Percentiles rank a stretch among this genome's conserved stretches.
Evolutionary conservation across 92 coral and sea anemone genomes (phyloP).

Genomic region (Parazoanthus darwini): DNA sequence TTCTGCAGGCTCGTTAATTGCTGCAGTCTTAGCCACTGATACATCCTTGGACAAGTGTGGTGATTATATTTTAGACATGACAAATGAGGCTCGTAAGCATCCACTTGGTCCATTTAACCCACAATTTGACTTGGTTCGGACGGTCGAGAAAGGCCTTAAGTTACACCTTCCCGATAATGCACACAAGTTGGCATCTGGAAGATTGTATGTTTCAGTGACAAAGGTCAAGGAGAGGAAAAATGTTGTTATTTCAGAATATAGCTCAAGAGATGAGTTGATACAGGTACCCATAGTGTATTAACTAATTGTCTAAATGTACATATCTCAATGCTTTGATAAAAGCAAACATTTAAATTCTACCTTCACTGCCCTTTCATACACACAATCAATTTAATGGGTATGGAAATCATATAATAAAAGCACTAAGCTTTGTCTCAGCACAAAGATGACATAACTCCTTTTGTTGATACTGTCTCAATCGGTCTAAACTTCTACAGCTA

Average conservation of each 20-base stretch:
- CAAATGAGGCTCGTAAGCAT: constrained; percentile 76
- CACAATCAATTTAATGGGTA: no score
- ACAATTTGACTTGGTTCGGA: constrained; percentile 88
- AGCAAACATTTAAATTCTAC: no score
- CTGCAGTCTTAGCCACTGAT: constrained; percentile 91
- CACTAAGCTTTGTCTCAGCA: no score
- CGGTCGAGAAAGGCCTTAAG: constrained; percentile 71
- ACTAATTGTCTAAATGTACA: no score
- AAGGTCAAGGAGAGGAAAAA: constrained; percentile 83
- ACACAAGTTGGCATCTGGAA: constrained; percentile 81
- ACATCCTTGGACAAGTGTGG: constrained; percentile 81
- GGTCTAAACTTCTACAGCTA: no score
- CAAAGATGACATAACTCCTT: no score
- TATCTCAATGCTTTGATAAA: no score
- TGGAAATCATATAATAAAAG: no score
- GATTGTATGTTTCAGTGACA: constrained; percentile 84
- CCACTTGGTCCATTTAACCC: constrained; percentile 93
- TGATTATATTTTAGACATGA: constrained; percentile 70
- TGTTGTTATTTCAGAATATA: constrained; percentile 82
- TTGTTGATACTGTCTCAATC: no score
- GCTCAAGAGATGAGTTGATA: constrained; percentile 86
- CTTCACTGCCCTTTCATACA: no score
- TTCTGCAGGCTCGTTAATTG: constrained; percentile 95
- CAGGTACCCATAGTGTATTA: constrained; percentile 52
- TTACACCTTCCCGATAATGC: constrained; percentile 74